A percentile compares a stretch with the other conserved stretches of the same genome.
phyloP scores from a whole-genome alignment of 2,113 vertebrate species.

The Oxyura jamaicensis region DNA sequence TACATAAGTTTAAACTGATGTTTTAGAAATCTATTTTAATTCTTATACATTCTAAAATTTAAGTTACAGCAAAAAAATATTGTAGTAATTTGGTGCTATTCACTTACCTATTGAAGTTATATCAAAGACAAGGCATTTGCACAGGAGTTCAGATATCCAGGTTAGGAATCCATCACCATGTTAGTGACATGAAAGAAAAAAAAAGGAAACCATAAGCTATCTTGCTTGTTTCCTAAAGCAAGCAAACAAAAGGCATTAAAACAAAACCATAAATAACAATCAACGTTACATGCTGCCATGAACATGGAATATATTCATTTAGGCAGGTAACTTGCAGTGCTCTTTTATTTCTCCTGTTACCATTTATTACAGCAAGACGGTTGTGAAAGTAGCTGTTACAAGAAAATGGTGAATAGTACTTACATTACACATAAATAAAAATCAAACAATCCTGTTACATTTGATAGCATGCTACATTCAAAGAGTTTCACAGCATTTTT shows the following conservation, averaged over 20 bases:
- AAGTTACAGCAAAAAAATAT: background rate
- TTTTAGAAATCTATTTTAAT: background rate
- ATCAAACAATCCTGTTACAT: constrained; percentile 56
- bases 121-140: constrained; percentile 38
- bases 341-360: background rate
- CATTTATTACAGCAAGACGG: constrained; percentile 39
- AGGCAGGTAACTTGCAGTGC: background rate
- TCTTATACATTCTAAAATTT: background rate
- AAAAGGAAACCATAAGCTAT: constrained; percentile 47
- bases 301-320: background rate
- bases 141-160: constrained; percentile 32
- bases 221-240: background rate
- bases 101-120: constrained; percentile 77
- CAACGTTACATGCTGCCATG: background rate
- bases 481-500: constrained; percentile 54
- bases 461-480: constrained; percentile 41
- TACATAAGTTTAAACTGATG: background rate
- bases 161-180: background rate
- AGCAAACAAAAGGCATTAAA: background rate
- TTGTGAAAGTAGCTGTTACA: constrained; percentile 50
- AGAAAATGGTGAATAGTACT: constrained; percentile 25
- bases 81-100: background rate
- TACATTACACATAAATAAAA: constrained; percentile 48
- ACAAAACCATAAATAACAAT: background rate
- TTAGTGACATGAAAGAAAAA: constrained; percentile 56